A percentile compares a stretch with the other conserved stretches of the same genome.
These are phyloP conservation scores for Notocelia uddmanniana DNA, from an alignment of 2,888 invertebrate genomes.

Conservation along the genomic window DNA sequence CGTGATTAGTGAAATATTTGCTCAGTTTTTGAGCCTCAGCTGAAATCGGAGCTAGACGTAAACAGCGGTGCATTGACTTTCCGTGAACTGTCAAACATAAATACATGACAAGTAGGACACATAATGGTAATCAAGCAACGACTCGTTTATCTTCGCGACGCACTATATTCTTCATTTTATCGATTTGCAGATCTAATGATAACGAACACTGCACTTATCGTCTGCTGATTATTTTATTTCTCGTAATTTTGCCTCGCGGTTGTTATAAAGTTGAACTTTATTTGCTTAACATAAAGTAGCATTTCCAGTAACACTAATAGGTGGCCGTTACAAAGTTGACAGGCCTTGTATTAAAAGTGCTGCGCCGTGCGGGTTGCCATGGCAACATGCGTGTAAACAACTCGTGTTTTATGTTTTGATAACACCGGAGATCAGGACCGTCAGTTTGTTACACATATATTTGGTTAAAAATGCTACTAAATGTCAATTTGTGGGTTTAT, in stretches of 20 bases:
- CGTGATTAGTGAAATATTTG: too few species aligned
- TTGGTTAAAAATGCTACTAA: too few species aligned
- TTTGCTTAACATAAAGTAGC: not conserved
- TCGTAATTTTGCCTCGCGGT: not conserved
- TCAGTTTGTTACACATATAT: too few species aligned
- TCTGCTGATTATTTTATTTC: not conserved
- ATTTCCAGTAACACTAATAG: not conserved
- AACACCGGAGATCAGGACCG: not conserved
- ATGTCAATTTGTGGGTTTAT: too few species aligned
- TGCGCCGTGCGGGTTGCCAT: not conserved
- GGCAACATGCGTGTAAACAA: slow-evolving; percentile 9
- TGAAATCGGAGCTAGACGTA: not conserved
- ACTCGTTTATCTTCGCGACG: not conserved
- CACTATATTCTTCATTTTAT: slow-evolving; percentile 17
- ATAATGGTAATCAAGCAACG: slow-evolving; percentile 4
- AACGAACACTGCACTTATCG: slow-evolving; percentile 13
- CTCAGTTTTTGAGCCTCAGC: too few species aligned
- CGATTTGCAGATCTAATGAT: slow-evolving; percentile 17
- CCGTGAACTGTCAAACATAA: slow-evolving; percentile 4
- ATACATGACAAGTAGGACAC: slow-evolving; percentile 4
- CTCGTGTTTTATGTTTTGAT: not conserved
- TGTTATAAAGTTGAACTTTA: not conserved
- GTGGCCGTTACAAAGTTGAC: not conserved
- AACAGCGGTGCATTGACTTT: slow-evolving; percentile 17
- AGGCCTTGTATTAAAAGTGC: not conserved